phyloP scores from a whole-genome alignment of 2,888 invertebrate species.

The Rhamphomyia laevipes region DNA sequence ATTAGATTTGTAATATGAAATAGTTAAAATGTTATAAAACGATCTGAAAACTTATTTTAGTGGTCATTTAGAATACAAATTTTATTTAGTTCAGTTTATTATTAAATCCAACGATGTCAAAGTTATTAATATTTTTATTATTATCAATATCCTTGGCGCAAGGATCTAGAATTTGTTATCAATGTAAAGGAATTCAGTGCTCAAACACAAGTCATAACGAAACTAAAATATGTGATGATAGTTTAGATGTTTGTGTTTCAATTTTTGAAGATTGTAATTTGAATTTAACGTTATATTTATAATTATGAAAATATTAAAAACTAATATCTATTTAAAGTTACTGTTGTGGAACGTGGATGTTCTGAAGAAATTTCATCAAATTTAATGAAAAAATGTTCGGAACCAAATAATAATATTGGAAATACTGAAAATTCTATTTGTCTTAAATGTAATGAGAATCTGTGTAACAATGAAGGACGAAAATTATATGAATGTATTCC shows the following conservation, averaged over 20 bases:
- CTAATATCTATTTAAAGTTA: background rate
- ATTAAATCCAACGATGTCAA: too few species aligned
- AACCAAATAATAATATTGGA: background rate
- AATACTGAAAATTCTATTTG: constrained; percentile 19
- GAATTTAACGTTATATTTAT: background rate
- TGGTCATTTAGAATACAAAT: too few species aligned
- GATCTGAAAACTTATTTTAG: too few species aligned
- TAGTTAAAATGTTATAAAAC: too few species aligned
- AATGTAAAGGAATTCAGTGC: constrained; percentile 29
- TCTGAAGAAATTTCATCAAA: background rate
- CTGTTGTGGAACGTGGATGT: background rate
- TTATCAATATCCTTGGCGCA: too few species aligned
- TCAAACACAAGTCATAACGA: constrained; percentile 19
- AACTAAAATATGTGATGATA: constrained; percentile 23
- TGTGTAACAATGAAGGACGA: constrained; percentile 29
- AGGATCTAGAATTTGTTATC: constrained; percentile 22
- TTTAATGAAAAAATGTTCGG: background rate
- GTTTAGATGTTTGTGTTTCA: constrained; percentile 30
- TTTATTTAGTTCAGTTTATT: too few species aligned
- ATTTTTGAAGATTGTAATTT: background rate
- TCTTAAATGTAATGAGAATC: constrained; percentile 22
- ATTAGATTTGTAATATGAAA: too few species aligned
- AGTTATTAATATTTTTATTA: too few species aligned
- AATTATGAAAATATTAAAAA: too few species aligned
- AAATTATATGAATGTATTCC: constrained; percentile 25